A percentile compares a stretch with the other conserved stretches of the same genome.
These are phyloP conservation scores for Pelodiscus sinensis DNA, from an alignment of 2,113 vertebrate genomes.

Conservation along the genomic window DNA sequence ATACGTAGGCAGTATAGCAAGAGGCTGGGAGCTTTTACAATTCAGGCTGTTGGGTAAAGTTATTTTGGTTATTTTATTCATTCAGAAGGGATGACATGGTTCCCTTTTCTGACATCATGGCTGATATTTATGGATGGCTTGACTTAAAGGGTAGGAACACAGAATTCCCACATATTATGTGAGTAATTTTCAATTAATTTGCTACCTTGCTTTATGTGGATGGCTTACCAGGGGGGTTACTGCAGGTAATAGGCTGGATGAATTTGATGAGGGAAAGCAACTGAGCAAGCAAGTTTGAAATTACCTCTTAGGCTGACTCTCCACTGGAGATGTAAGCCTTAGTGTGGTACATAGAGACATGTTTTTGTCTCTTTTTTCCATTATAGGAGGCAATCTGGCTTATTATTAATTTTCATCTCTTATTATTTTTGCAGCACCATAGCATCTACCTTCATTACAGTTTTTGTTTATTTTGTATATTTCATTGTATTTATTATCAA, in stretches of 20 bases:
- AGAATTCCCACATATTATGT: constrained; percentile 59
- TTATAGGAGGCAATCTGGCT: constrained; percentile 44
- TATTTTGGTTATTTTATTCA: constrained; percentile 11
- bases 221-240: constrained; percentile 45
- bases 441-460: constrained; percentile 66
- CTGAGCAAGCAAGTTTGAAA: constrained; percentile 56
- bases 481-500: constrained; percentile 67
- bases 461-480: constrained; percentile 74
- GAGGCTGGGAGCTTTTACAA: neutral
- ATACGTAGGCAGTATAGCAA: neutral
- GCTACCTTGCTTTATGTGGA: constrained; percentile 47
- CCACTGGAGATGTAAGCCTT: neutral
- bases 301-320: constrained; percentile 32
- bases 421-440: constrained; percentile 61
- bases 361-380: constrained; percentile 24
- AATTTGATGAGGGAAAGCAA: constrained; percentile 42
- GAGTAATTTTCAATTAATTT: constrained; percentile 66
- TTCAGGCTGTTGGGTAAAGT: neutral
- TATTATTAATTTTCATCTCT: constrained; percentile 74
- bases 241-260: constrained; percentile 28
- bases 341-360: constrained; percentile 28
- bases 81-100: neutral
- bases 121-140: constrained; percentile 18
- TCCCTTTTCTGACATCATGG: neutral
- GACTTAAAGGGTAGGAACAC: constrained; percentile 60